These are phyloP conservation scores for Tromatobia lineatoria DNA, from an alignment of 2,888 invertebrate genomes.

Conservation along the genomic window DNA sequence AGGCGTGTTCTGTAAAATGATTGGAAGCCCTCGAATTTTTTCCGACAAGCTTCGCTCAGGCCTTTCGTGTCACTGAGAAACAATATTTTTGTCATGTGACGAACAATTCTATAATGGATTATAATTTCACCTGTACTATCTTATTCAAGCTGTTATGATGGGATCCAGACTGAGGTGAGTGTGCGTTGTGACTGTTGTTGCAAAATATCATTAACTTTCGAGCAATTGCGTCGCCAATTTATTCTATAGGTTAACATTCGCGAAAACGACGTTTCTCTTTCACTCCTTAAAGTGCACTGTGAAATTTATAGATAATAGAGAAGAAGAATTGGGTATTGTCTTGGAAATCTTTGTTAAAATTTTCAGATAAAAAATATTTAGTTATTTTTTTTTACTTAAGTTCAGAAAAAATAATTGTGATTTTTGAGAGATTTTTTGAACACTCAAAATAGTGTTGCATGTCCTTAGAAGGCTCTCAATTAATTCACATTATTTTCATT, in stretches of 20 bases:
- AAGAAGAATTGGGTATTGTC: no score
- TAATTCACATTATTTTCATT: no score
- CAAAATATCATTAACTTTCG: background rate
- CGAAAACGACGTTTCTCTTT: background rate
- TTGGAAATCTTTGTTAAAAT: no score
- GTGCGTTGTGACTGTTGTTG: constrained; percentile 28
- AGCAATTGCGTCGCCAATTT: background rate
- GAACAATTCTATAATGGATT: constrained; percentile 63
- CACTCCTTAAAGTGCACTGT: background rate
- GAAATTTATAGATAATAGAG: no score
- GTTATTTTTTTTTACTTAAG: background rate
- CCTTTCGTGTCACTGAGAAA: constrained; percentile 56
- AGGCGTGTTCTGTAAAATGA: constrained; percentile 48
- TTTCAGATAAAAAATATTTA: background rate
- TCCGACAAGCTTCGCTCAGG: constrained; percentile 18
- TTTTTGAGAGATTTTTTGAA: background rate
- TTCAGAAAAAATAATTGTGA: background rate
- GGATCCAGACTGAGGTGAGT: constrained; percentile 86
- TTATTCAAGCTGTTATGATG: constrained; percentile 81
- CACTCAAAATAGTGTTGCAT: background rate
- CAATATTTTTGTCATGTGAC: constrained; percentile 65
- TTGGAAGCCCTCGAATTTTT: constrained; percentile 42
- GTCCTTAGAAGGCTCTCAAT: background rate
- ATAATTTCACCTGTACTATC: constrained; percentile 43
- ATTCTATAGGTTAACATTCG: background rate